A percentile compares a stretch with the other conserved stretches of the same genome.
phyloP scores from a whole-genome alignment of 2,888 invertebrate species.

The Caenorhabditis doughertyi region DNA sequence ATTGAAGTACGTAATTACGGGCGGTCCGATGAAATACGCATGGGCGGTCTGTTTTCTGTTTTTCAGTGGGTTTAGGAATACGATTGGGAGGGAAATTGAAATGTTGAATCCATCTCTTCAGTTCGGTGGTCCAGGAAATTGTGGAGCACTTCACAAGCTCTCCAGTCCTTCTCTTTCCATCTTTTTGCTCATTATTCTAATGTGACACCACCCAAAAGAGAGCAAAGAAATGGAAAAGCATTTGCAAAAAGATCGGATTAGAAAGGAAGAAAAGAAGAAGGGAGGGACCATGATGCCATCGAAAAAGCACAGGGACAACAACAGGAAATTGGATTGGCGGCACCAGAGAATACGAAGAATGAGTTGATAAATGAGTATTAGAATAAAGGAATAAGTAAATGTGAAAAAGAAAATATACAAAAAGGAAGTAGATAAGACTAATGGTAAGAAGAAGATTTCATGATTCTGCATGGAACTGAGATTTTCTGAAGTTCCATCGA shows the following conservation, averaged over 20 bases:
- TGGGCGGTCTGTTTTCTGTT: slow-evolving; percentile 18
- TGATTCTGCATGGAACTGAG: no score
- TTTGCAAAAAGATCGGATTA: slow-evolving; percentile 54
- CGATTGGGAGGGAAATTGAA: slow-evolving; percentile 34
- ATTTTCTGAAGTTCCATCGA: no score
- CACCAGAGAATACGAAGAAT: neutral
- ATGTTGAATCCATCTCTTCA: neutral
- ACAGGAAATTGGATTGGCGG: slow-evolving; percentile 56
- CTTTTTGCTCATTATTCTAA: slow-evolving; percentile 64
- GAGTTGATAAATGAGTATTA: slow-evolving; percentile 5
- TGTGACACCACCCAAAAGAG: slow-evolving; percentile 45
- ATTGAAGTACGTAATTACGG: slow-evolving; percentile 38
- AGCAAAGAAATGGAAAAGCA: slow-evolving; percentile 23
- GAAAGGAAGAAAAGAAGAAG: no score
- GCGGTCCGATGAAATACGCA: slow-evolving; percentile 23
- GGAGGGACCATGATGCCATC: slow-evolving; percentile 55
- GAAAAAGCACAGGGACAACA: slow-evolving; percentile 34
- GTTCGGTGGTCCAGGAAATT: slow-evolving; percentile 51
- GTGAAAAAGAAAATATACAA: neutral
- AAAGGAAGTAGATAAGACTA: neutral
- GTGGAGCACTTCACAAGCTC: slow-evolving; percentile 51
- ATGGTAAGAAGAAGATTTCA: no score
- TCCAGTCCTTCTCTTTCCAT: slow-evolving; percentile 17
- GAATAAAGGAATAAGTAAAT: neutral
- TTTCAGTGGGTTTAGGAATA: no score